A percentile compares a stretch with the other conserved stretches of the same genome.
These are phyloP conservation scores for Cirrhinus mrigala DNA, from an alignment of 2,797 vertebrate species.

Conservation along the genomic window DNA sequence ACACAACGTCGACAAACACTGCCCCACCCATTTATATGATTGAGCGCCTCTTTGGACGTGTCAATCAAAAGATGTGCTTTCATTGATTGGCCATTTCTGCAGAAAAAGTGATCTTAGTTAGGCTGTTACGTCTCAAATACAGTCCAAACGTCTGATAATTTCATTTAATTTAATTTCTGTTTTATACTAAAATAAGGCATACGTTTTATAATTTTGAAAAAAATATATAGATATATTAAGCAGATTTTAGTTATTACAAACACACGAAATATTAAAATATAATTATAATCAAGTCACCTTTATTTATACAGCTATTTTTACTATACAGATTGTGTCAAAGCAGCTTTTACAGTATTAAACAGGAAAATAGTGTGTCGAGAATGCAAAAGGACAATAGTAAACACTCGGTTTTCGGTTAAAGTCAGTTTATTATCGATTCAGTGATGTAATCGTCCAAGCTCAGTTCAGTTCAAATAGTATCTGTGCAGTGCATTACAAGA, in stretches of 20 bases:
- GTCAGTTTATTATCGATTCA: too few relatives aligned
- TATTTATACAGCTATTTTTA: too few relatives aligned
- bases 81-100: conserved; percentile 63
- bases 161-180: background rate
- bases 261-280: background rate
- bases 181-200: background rate
- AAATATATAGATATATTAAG: background rate
- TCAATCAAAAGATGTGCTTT: conserved; percentile 12
- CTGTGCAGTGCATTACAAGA: background rate
- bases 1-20: background rate
- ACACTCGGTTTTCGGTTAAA: too few relatives aligned
- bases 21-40: conserved; percentile 31
- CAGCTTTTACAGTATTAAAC: too few relatives aligned
- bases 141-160: background rate
- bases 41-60: background rate
- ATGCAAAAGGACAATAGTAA: too few relatives aligned
- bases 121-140: too few relatives aligned
- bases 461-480: too few relatives aligned
- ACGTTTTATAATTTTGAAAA: background rate
- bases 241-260: background rate
- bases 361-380: too few relatives aligned
- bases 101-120: background rate
- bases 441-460: too few relatives aligned
- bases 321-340: too few relatives aligned
- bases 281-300: too few relatives aligned